Evolutionary conservation across 2,797 vertebrate genomes (phyloP).

Genomic region (Sebastes trivittatus): DNA sequence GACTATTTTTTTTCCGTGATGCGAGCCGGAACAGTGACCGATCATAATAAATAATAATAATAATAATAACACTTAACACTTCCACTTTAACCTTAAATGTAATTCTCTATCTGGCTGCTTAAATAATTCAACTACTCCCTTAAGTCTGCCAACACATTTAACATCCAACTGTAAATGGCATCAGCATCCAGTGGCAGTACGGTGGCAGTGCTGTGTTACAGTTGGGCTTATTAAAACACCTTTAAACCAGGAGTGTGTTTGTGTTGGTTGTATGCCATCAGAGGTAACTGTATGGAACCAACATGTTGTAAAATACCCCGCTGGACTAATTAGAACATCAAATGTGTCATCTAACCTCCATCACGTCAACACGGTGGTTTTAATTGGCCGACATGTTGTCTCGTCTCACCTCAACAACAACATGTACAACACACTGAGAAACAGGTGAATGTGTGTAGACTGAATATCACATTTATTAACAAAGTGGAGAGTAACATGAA

Average conservation of each 20-base stretch:
- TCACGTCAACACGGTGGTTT: conserved; percentile 12
- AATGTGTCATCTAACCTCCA: conserved; percentile 18
- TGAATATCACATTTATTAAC: neutral
- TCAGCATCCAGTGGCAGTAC: neutral
- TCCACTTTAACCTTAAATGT: neutral
- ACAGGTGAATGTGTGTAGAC: neutral
- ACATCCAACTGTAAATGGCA: too few species aligned
- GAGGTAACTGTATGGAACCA: conserved; percentile 43
- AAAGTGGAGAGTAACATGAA: neutral
- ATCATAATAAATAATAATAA: neutral
- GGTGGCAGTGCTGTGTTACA: neutral
- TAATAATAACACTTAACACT: neutral
- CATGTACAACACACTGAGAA: neutral
- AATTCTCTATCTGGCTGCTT: neutral
- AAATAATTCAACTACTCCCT: neutral
- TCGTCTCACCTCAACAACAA: conserved; percentile 32
- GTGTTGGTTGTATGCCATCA: conserved; percentile 4
- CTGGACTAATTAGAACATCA: conserved; percentile 60
- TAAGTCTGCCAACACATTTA: neutral
- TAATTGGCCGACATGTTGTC: conserved; percentile 47
- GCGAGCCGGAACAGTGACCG: too few species aligned
- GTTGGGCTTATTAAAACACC: neutral
- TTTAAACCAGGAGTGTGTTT: conserved; percentile 13
- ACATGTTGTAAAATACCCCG: conserved; percentile 40
- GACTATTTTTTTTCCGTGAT: too few species aligned